Evolutionary conservation across 2,888 invertebrate species (phyloP).

Genomic region (Mythimna pallens): DNA sequence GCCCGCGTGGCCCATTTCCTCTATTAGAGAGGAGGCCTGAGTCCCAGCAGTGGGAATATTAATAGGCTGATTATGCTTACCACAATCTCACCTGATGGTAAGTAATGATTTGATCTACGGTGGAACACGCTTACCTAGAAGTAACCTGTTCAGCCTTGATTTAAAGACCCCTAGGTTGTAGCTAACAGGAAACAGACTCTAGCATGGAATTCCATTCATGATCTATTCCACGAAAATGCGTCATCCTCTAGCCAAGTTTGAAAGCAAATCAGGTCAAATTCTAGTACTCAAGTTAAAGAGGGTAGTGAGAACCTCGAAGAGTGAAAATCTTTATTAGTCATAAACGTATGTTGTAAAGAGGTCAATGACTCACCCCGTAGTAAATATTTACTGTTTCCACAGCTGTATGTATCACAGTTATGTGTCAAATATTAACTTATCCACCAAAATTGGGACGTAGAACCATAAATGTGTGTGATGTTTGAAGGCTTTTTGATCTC

Average conservation of each 20-base stretch:
- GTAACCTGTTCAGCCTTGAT: no score
- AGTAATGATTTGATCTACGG: no score
- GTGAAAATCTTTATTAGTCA: constrained; percentile 45
- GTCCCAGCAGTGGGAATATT: no score
- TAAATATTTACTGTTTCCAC: constrained; percentile 43
- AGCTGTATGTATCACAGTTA: constrained; percentile 34
- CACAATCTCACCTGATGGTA: no score
- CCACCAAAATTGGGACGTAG: background rate
- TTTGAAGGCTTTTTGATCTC: background rate
- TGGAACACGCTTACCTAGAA: no score
- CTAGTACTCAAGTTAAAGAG: constrained; percentile 24
- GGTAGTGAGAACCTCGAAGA: constrained; percentile 3
- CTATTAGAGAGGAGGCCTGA: no score
- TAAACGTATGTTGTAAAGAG: constrained; percentile 48
- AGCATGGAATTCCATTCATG: background rate
- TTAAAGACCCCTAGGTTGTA: no score
- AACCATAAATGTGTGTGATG: background rate
- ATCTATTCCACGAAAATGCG: background rate
- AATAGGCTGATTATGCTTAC: no score
- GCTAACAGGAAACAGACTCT: no score
- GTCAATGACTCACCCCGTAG: constrained; percentile 50
- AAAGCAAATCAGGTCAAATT: constrained; percentile 26
- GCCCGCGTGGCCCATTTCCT: no score
- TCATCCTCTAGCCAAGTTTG: constrained; percentile 1
- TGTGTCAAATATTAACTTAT: constrained; percentile 39